Base-by-base conservation (phyloP, 2,888 invertebrate species). In the Eledone cirrhosa region DNA sequence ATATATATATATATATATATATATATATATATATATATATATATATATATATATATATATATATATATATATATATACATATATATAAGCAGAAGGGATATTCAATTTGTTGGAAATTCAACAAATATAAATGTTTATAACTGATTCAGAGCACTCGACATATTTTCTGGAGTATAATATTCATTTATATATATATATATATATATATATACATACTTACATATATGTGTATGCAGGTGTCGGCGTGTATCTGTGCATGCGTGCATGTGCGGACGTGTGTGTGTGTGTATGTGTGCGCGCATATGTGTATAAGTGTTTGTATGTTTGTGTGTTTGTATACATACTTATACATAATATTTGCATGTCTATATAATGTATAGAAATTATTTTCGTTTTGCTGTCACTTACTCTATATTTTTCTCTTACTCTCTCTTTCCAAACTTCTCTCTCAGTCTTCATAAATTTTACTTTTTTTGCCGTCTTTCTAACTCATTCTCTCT, bases 1-100 rank as follows among this genome's bases (percentile, higher is more conserved):
- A n/a, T 65, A 65, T 65, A 65, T 65, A 14, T 14, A 65, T n/a
- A 65, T 65, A 65, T n/a, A 65, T n/a, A 65, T n/a, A 14, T n/a
- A 65, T 65, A 65, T 65, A 65, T 65, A 65, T 24, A 14, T 65
- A 65, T 65, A 14, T 65, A 14, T 65, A 2, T 65, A 65, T 65
- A 65, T 65, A 65, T 65, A 65, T 65, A 65, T 24, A 24, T 65
- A 65, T 65, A 14, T 65, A 65, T 65, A 14, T 24, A 14, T n/a
- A 65, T 65, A 65, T 65, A 65, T n/a, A 65, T 14, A 65, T n/a
- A n/a, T 1, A 65, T n/a, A 13, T 65, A 65, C n/a, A 24, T 65
- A 14, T 65, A 65, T 65, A 14, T 65, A 2, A 13, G n/a, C n/a
- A n/a, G n/a, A n/a, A n/a, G n/a, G n/a, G n/a, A n/a, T n/a, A n/a